Conservation (phyloP, 2,113 vertebrate species). For the Thalassoma bifasciatum region DNA sequence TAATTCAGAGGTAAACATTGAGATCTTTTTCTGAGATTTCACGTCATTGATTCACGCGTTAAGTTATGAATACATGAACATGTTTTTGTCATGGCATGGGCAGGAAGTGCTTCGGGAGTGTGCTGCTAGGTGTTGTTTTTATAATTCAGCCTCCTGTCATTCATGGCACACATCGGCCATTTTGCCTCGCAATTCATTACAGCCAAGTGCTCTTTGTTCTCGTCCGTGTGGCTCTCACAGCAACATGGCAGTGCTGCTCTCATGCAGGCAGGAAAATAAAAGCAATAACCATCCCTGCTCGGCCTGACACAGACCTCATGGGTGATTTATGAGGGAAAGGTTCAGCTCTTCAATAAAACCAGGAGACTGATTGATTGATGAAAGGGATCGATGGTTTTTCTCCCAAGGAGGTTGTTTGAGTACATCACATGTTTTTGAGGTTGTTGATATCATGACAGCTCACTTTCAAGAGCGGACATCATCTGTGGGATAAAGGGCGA, state of each 20-base stretch:
- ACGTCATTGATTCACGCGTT: background rate
- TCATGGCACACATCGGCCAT: slow-evolving; percentile 76
- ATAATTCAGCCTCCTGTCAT: slow-evolving; percentile 63
- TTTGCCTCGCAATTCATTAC: slow-evolving; percentile 76
- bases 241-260: slow-evolving; percentile 62
- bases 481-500: slow-evolving; percentile 12
- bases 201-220: slow-evolving; percentile 74
- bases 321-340: slow-evolving; percentile 46
- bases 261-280: slow-evolving; percentile 43
- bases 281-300: slow-evolving; percentile 28
- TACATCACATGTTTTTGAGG: background rate
- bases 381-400: slow-evolving; percentile 30
- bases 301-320: slow-evolving; percentile 37
- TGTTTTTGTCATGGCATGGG: slow-evolving; percentile 14
- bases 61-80: background rate
- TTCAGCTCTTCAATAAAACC: slow-evolving; percentile 43
- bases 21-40: background rate
- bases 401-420: slow-evolving; percentile 26
- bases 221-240: slow-evolving; percentile 41
- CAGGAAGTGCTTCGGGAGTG: slow-evolving; percentile 16
- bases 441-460: background rate
- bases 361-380: slow-evolving; percentile 43
- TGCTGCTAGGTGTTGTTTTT: slow-evolving; percentile 47
- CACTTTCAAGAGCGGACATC: background rate
- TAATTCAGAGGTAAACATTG: background rate